phyloP scores from a whole-genome alignment of 2,113 vertebrate genomes.

The Oplegnathus fasciatus region DNA sequence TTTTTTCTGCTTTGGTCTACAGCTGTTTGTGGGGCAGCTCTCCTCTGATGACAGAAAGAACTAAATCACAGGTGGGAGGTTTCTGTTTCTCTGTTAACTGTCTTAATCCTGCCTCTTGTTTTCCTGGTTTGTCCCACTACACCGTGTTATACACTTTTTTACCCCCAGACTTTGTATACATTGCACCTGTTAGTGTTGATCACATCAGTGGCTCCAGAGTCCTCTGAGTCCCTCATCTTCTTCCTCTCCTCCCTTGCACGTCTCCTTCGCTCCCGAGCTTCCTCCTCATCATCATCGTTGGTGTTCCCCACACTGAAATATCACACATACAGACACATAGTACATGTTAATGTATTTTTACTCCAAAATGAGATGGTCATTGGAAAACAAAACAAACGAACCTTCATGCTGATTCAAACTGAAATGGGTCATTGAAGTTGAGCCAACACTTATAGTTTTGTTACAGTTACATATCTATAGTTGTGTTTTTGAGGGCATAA shows the following conservation, averaged over 20 bases:
- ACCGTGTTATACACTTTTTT: neutral
- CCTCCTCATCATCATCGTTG: slow-evolving; percentile 94
- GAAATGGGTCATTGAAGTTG: neutral
- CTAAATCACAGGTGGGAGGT: neutral
- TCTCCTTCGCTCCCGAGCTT: slow-evolving; percentile 90
- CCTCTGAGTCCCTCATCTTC: slow-evolving; percentile 86
- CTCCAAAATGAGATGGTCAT: neutral
- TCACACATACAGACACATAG: neutral
- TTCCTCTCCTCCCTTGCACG: slow-evolving; percentile 94
- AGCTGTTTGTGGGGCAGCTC: neutral
- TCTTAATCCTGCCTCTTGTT: neutral
- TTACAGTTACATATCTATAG: neutral
- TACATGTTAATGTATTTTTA: neutral
- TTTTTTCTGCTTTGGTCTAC: neutral
- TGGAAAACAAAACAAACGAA: neutral
- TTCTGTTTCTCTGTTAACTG: neutral
- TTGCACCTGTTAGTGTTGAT: slow-evolving; percentile 89
- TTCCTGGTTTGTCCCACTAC: neutral
- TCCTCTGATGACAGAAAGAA: neutral
- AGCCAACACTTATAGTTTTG: neutral
- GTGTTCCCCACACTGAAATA: slow-evolving; percentile 85
- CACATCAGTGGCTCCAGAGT: slow-evolving; percentile 82
- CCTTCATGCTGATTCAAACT: neutral
- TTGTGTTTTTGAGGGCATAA: neutral
- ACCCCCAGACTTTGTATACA: neutral